Evolutionary conservation across 2,113 vertebrate genomes (phyloP), one percentile per base, ranked within the genome.

Genomic region (Larimichthys polyactis): DNA sequence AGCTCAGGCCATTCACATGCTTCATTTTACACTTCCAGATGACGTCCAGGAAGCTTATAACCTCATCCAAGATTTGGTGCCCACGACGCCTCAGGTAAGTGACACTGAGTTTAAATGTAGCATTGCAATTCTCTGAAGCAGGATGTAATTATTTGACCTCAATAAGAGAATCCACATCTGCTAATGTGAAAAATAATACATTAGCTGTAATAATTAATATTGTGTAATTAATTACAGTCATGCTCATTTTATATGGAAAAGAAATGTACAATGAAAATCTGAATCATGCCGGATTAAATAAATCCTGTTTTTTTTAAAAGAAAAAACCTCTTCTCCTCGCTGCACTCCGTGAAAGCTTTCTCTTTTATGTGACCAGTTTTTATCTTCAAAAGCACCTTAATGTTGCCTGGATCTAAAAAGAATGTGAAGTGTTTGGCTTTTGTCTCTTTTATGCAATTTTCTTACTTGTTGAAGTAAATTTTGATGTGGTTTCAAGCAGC

Each of bases 21-120:
- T 90, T 88, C 48, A 2, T 90, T 73, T 94, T 94, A 90, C 12
- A 9, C 78, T 86, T 81, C 20, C 93, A 99, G 98, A 97, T 92
- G 98, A 99, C 82, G 96, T 99, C 43, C 96, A 97, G 71, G 98
- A 99, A 93, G 97, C 98, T 84, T 98, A 96, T 91, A 98, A 96
- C 87, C 95, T 99, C 88, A 99, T 99, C 87, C 97, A 98, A 90
- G 97, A 98, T 86, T 87, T 99, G 87, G 97, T 97, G 90, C 97
- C 98, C 68, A 94, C 96, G 52, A 96, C 97, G 20, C 96, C 98
- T 85, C 97, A 99, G 97, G 98, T 99, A 94, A 71, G 5, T 11
- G 32, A 22, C 48, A 1, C 16, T 24, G 5, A 52, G 12, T 51
- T 75, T 49, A 36, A 32, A 57, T 60, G 10, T 62, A 20, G 62